Percentiles rank a stretch among this genome's conserved stretches.
These are phyloP conservation scores for Cybosia mesomella DNA, from an alignment of 2,888 invertebrate species.

Conservation along the genomic window DNA sequence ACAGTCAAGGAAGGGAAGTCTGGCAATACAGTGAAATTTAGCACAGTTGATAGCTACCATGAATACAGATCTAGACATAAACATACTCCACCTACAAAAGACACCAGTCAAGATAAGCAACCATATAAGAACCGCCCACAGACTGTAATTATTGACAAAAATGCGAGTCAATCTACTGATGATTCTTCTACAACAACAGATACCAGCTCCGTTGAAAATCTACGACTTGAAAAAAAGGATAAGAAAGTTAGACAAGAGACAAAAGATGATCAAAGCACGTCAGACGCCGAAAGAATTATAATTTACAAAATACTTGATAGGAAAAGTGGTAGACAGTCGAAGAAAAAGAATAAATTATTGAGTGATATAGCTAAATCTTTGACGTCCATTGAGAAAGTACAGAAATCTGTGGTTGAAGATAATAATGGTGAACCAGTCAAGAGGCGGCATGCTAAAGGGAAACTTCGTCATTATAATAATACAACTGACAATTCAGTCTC, in stretches of 20 bases:
- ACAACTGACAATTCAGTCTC: constrained; percentile 50
- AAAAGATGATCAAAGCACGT: constrained; percentile 52
- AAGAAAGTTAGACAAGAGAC: constrained; percentile 37
- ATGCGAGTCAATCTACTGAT: constrained; percentile 54
- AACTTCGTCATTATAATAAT: constrained; percentile 31
- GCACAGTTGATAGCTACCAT: constrained; percentile 77
- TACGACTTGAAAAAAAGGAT: constrained; percentile 46
- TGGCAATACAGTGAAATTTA: constrained; percentile 76
- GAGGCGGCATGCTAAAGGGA: constrained; percentile 9
- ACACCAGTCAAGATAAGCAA: constrained; percentile 50
- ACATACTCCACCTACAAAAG: constrained; percentile 82
- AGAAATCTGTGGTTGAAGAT: constrained; percentile 22
- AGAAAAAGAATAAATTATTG: constrained; percentile 56
- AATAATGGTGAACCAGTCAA: constrained; percentile 13
- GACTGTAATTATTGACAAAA: constrained; percentile 60
- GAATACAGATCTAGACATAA: constrained; percentile 81
- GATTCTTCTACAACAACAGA: constrained; percentile 63
- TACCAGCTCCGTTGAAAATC: constrained; percentile 65
- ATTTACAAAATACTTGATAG: constrained; percentile 78
- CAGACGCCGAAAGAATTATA: constrained; percentile 77
- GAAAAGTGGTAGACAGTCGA: constrained; percentile 59
- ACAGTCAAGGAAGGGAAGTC: constrained; percentile 61
- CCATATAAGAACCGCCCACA: constrained; percentile 58
- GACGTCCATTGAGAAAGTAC: constrained; percentile 48
- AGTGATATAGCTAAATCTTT: constrained; percentile 63